A percentile compares a stretch with the other conserved stretches of the same genome.
These are phyloP conservation scores for Ectemnius cavifrons DNA, from an alignment of 2,888 invertebrate species.

Conservation along the genomic window DNA sequence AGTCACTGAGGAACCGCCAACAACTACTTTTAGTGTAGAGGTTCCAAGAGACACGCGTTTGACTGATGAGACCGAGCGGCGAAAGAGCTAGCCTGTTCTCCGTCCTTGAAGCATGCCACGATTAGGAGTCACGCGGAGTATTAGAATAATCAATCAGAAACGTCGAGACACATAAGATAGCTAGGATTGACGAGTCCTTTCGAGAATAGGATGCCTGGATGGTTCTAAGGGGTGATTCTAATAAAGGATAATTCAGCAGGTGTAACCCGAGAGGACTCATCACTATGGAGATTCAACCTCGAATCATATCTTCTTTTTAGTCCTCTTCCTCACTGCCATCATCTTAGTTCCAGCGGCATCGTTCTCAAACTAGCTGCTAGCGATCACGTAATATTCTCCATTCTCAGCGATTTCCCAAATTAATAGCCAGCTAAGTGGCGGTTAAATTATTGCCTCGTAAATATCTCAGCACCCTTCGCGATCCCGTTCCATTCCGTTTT, in stretches of 20 bases:
- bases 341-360: constrained; percentile 18
- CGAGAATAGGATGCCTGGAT: neutral
- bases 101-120: neutral
- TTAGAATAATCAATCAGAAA: constrained; percentile 7
- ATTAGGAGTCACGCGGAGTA: neutral
- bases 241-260: neutral
- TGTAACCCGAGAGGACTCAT: neutral
- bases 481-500: constrained; percentile 61
- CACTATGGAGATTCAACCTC: neutral
- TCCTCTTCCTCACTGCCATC: neutral
- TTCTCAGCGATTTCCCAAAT: constrained; percentile 77
- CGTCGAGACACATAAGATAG: neutral
- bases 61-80: neutral
- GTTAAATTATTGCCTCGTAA: constrained; percentile 78
- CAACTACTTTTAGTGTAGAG: too few species aligned
- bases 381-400: constrained; percentile 64
- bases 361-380: constrained; percentile 38
- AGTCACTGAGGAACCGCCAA: too few species aligned
- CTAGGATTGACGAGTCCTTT: neutral
- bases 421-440: constrained; percentile 78
- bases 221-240: neutral
- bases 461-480: constrained; percentile 73
- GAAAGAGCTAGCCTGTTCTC: neutral
- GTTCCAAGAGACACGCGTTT: neutral
- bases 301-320: neutral